Evolutionary conservation across 2,888 invertebrate genomes (phyloP).

Genomic region (Agriopis leucophaearia): DNA sequence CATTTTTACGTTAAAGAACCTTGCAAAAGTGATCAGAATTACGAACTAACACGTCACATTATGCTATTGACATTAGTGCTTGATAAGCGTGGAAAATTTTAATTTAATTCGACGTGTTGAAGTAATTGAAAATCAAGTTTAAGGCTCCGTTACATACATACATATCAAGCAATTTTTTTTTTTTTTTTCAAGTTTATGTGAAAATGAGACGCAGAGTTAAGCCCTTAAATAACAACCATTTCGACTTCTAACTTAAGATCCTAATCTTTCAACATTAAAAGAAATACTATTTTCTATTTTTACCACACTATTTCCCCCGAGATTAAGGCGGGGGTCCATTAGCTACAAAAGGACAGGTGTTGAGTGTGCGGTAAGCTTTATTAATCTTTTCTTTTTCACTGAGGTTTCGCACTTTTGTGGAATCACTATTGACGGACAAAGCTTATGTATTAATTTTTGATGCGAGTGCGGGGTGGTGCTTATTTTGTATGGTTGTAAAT

Average conservation of each 20-base stretch:
- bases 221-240: slow-evolving; percentile 1
- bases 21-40: too few relatives aligned
- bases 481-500: slow-evolving; percentile 4
- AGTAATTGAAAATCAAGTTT: too few relatives aligned
- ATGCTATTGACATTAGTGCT: too few relatives aligned
- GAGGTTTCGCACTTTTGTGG: slow-evolving; percentile 80
- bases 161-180: too few relatives aligned
- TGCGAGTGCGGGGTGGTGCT: slow-evolving; percentile 34
- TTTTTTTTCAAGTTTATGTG: too few relatives aligned
- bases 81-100: too few relatives aligned
- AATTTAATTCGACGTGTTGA: too few relatives aligned
- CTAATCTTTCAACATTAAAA: slow-evolving; percentile 45
- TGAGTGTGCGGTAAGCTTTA: slow-evolving; percentile 82
- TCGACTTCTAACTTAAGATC: slow-evolving; percentile 10
- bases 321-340: slow-evolving; percentile 76
- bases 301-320: slow-evolving; percentile 54
- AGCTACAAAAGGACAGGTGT: slow-evolving; percentile 86
- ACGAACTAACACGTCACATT: too few relatives aligned
- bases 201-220: not conserved
- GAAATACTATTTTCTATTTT: slow-evolving; percentile 59
- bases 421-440: slow-evolving; percentile 71
- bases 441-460: slow-evolving; percentile 51
- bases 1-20: too few relatives aligned
- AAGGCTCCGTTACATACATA: too few relatives aligned
- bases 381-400: slow-evolving; percentile 79